Conservation (phyloP, 2,888 invertebrate species). For the Dicranocentrus wangi region DNA sequence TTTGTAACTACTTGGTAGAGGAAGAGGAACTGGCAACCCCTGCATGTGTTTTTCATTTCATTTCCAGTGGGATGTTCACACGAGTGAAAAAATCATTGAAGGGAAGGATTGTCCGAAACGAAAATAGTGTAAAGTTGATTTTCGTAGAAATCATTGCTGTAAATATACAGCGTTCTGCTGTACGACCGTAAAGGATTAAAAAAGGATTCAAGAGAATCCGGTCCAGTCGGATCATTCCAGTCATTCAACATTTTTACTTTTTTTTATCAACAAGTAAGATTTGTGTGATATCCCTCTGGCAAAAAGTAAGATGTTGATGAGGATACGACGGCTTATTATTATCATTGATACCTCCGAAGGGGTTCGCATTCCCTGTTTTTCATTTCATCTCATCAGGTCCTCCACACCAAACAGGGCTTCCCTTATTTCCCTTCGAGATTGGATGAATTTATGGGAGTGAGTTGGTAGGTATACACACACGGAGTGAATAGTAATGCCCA, state of each 20-base stretch:
- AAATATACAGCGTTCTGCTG: too few relatives aligned
- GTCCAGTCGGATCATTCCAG: slow-evolving; percentile 28
- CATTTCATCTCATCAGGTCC: slow-evolving; percentile 8
- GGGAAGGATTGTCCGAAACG: too few relatives aligned
- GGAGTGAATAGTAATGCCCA: too few relatives aligned
- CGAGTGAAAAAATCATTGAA: too few relatives aligned
- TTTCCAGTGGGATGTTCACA: too few relatives aligned
- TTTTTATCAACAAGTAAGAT: slow-evolving; percentile 23
- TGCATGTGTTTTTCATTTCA: too few relatives aligned
- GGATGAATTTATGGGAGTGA: slow-evolving; percentile 60
- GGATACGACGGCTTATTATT: slow-evolving; percentile 55
- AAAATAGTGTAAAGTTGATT: too few relatives aligned
- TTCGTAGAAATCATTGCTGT: too few relatives aligned
- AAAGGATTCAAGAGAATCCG: slow-evolving; percentile 29
- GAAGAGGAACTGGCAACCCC: too few relatives aligned
- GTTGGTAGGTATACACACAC: slow-evolving; percentile 37
- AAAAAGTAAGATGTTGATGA: slow-evolving; percentile 58
- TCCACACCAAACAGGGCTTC: too few relatives aligned
- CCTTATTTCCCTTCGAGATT: slow-evolving; percentile 56
- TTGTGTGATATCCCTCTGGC: slow-evolving; percentile 60
- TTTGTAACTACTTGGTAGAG: too few relatives aligned
- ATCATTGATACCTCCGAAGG: slow-evolving; percentile 50
- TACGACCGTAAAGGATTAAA: too few relatives aligned
- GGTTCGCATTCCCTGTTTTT: slow-evolving; percentile 20
- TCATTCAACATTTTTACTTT: slow-evolving; percentile 18